Evolutionary conservation across 2,113 vertebrate species (phyloP).

Genomic region (Carlito syrichta): DNA sequence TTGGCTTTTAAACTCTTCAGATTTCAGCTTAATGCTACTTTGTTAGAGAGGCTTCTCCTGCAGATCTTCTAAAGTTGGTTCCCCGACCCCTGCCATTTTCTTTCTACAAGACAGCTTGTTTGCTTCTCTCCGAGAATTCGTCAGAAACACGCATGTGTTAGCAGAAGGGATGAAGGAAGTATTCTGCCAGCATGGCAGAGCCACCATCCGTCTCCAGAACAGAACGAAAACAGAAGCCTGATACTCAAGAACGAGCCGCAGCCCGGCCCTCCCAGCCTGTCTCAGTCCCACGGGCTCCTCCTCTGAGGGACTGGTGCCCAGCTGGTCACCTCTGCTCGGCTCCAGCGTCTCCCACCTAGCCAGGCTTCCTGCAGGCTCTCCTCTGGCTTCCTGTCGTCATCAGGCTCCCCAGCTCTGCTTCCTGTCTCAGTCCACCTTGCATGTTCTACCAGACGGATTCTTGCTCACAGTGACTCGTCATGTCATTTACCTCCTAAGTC

Average conservation of each 20-base stretch:
- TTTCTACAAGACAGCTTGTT: background rate
- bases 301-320: background rate
- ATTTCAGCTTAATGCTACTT: background rate
- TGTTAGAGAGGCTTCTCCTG: background rate
- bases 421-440: background rate
- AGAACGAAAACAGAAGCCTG: slow-evolving; percentile 17
- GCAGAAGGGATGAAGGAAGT: background rate
- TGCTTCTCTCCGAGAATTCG: background rate
- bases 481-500: background rate
- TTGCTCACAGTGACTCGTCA: background rate
- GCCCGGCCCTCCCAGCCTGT: background rate
- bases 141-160: background rate
- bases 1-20: background rate
- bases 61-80: background rate
- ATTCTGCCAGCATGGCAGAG: background rate
- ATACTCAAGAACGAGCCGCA: slow-evolving; percentile 10
- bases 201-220: background rate
- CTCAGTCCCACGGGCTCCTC: background rate
- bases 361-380: background rate
- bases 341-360: background rate
- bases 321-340: background rate
- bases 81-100: background rate
- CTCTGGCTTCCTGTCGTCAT: background rate
- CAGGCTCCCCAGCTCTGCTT: background rate
- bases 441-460: background rate